These are phyloP conservation scores for Microcaecilia unicolor DNA, from an alignment of 2,797 vertebrate species.

Conservation along the genomic window DNA sequence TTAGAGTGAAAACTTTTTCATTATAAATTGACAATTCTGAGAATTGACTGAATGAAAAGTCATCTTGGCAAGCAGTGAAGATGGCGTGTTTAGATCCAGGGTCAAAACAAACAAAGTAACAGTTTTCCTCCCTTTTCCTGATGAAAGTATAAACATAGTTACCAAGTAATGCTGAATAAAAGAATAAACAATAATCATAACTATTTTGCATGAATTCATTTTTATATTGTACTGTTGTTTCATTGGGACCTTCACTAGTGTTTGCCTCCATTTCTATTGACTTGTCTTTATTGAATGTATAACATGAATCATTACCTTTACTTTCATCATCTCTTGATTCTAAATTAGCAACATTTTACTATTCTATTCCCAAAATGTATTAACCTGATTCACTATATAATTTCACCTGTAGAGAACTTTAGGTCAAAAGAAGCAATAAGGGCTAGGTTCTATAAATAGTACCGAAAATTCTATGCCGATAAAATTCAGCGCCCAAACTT, in stretches of 20 bases:
- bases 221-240: slow-evolving; percentile 47
- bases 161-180: slow-evolving; percentile 33
- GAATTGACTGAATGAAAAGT: slow-evolving; percentile 6
- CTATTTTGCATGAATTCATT: slow-evolving; percentile 23
- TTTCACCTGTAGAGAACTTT: slow-evolving; percentile 46
- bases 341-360: slow-evolving; percentile 39
- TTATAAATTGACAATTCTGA: slow-evolving; percentile 16
- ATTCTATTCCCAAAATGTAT: slow-evolving; percentile 44
- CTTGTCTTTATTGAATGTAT: slow-evolving; percentile 46
- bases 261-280: slow-evolving; percentile 63
- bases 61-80: slow-evolving; percentile 7
- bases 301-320: slow-evolving; percentile 41
- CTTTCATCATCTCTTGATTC: slow-evolving; percentile 50
- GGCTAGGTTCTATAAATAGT: too few species aligned
- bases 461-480: too few species aligned
- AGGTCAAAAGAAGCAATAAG: too few species aligned
- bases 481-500: too few species aligned
- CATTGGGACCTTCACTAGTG: too few species aligned
- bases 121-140: slow-evolving; percentile 6
- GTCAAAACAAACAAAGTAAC: slow-evolving; percentile 5
- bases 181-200: slow-evolving; percentile 35
- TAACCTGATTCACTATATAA: slow-evolving; percentile 54
- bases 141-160: slow-evolving; percentile 15
- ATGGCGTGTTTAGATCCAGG: slow-evolving; percentile 9
- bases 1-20: slow-evolving; percentile 15